phyloP scores from a whole-genome alignment of 2,888 invertebrate genomes.

The Physocephala rufipes region DNA sequence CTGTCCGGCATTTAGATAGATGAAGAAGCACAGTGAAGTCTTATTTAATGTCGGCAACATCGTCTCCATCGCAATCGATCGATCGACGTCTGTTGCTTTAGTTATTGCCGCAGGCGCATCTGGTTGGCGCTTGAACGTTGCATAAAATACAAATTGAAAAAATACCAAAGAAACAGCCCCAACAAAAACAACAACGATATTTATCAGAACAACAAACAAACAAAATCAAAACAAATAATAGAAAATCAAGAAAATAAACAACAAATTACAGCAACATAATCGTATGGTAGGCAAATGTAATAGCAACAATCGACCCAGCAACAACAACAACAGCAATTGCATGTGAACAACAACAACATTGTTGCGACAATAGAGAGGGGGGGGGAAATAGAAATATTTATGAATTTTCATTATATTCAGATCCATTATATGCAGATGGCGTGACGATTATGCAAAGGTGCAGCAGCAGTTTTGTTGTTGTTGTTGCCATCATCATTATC shows the following conservation, averaged over 20 bases:
- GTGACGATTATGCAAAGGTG: constrained; percentile 26
- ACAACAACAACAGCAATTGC: constrained; percentile 35
- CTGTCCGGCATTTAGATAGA: neutral
- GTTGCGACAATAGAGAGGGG: constrained; percentile 20
- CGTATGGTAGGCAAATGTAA: constrained; percentile 25
- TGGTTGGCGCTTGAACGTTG: constrained; percentile 16
- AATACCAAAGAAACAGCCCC: neutral
- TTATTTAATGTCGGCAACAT: constrained; percentile 20
- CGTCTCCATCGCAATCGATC: constrained; percentile 12
- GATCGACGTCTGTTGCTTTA: constrained; percentile 2
- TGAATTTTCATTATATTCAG: constrained; percentile 28
- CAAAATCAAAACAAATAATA: neutral
- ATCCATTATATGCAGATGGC: no score
- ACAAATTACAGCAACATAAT: constrained; percentile 21
- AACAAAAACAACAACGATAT: no score
- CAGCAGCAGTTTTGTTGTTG: constrained; percentile 1
- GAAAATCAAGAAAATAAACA: neutral
- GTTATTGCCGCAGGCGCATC: neutral
- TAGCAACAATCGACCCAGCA: constrained; percentile 39
- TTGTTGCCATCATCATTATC: constrained; percentile 23
- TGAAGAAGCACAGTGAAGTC: neutral
- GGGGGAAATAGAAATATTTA: constrained; percentile 31
- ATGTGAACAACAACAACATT: constrained; percentile 37
- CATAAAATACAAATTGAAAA: neutral
- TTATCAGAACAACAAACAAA: neutral